Percentiles rank a stretch among this genome's conserved stretches.
These are phyloP conservation scores for Tethya wilhelma DNA, from an alignment of 37 sponge, comb jelly and placozoan genomes.

Conservation along the genomic window DNA sequence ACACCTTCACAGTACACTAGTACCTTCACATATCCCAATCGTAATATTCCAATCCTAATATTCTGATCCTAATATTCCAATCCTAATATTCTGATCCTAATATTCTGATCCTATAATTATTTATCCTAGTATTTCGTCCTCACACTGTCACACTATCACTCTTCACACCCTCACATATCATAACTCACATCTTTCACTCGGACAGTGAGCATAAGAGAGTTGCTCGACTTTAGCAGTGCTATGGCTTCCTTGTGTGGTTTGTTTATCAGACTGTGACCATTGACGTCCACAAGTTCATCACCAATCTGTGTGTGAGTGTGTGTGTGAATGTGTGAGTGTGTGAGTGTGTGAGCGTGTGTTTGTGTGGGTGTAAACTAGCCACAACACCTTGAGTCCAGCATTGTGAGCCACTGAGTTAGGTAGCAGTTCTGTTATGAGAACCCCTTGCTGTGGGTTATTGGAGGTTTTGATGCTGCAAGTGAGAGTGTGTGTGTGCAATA, in stretches of 20 bases:
- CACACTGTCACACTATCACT: too few relatives aligned
- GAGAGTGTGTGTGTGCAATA: not conserved
- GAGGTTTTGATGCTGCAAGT: slow-evolving; percentile 39
- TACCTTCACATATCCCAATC: too few relatives aligned
- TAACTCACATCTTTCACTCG: slow-evolving; percentile 44
- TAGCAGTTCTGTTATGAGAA: slow-evolving; percentile 50
- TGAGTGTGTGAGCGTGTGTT: too few relatives aligned
- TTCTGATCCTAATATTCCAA: too few relatives aligned
- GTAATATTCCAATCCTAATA: too few relatives aligned
- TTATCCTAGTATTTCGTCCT: too few relatives aligned
- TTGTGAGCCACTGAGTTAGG: slow-evolving; percentile 75
- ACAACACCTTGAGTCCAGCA: slow-evolving; percentile 58
- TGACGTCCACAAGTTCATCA: slow-evolving; percentile 78
- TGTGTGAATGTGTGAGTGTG: too few relatives aligned
- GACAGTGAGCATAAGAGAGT: slow-evolving; percentile 68
- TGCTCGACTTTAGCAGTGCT: slow-evolving; percentile 61
- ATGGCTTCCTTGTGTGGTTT: slow-evolving; percentile 66
- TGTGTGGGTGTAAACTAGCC: not conserved
- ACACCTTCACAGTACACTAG: too few relatives aligned
- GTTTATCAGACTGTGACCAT: slow-evolving; percentile 54
- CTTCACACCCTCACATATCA: not conserved
- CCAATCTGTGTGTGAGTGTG: slow-evolving; percentile 42
- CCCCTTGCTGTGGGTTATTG: slow-evolving; percentile 25
- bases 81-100: too few relatives aligned
- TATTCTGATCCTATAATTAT: too few relatives aligned